Base-by-base conservation (phyloP, 2,797 vertebrate species). In the Anolis apletophallus region DNA sequence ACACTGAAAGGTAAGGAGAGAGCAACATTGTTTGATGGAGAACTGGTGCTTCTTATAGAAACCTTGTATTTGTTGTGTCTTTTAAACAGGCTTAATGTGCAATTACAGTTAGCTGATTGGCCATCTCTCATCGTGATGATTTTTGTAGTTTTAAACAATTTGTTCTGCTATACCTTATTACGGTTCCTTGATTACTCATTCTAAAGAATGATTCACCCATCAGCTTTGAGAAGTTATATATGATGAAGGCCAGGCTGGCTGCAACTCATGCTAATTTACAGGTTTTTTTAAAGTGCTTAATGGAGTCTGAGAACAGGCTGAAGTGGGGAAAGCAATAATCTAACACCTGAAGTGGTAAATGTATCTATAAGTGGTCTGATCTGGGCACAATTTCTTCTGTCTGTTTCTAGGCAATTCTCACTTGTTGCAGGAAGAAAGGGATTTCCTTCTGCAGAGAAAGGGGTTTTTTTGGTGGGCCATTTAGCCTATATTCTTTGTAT, bases 41-140 rank as follows among this genome's bases (percentile, higher is more conserved):
- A 93, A 91, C 93, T 52, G 8, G 17, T 67, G 32, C 13, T 32
- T 79, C 23, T 93, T 89, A 91, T 75, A 85, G 93, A 90, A 91
- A 79, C 86, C 93, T 95, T 95, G 61, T 46, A 40, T 73, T 46
- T 73, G 34, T 36, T 17, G 86, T 90, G 94, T 93, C 82, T 92
- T 96, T 94, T 87, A 72, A 88, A 85, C 83, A 88, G 85, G 83
- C 69, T 93, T 89, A 93, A 91, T 94, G 85, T 91, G 29, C 92
- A 94, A 95, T 95, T 96, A 92, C 83, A 93, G 91, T 91, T 91
- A 92, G 87, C 89, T 96, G 95, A 95, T 94, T 96, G 93, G 88
- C 92, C 94, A 90, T 90, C 71, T 57, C 92, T 96, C 86, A 91
- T 87, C 83, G 86, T 81, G 79, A 87, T 93, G 90, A 92, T 94